A percentile compares a stretch with the other conserved stretches of the same genome.
phyloP scores from a whole-genome alignment of 2,888 invertebrate species.

The Eristalinus sepulchralis region DNA sequence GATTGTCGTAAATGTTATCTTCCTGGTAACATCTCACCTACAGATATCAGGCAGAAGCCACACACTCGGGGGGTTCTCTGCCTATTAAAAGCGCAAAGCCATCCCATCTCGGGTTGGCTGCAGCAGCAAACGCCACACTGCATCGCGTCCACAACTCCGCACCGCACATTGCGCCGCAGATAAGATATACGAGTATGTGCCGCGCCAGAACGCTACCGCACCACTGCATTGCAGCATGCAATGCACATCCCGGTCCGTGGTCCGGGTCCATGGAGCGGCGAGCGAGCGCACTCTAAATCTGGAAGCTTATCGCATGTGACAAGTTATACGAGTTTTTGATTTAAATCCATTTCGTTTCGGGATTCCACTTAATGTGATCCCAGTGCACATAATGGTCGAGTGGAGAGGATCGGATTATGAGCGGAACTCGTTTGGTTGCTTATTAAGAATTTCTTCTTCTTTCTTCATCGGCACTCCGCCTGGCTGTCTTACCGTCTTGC shows the following conservation, averaged over 20 bases:
- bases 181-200: conserved; percentile 50
- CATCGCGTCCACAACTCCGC: not conserved
- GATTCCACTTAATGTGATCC: conserved; percentile 71
- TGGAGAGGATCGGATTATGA: conserved; percentile 69
- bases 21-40: conserved; percentile 67
- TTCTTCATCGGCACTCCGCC: not conserved
- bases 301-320: conserved; percentile 71
- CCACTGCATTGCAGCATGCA: conserved; percentile 28
- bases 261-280: conserved; percentile 16
- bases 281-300: conserved; percentile 54
- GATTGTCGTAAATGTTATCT: conserved; percentile 69
- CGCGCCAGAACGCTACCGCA: conserved; percentile 54
- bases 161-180: conserved; percentile 11
- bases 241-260: conserved; percentile 29
- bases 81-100: conserved; percentile 15
- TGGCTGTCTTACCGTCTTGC: not conserved
- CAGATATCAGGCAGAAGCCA: conserved; percentile 65
- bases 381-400: conserved; percentile 69
- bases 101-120: not conserved
- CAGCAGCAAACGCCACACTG: not conserved
- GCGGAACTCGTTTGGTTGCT: conserved; percentile 67
- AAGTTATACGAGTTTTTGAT: conserved; percentile 72
- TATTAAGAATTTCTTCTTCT: conserved; percentile 63
- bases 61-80: conserved; percentile 37
- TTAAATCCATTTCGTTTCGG: conserved; percentile 71